Conservation (phyloP, 2,888 invertebrate species). For the Dioctria linearis region DNA sequence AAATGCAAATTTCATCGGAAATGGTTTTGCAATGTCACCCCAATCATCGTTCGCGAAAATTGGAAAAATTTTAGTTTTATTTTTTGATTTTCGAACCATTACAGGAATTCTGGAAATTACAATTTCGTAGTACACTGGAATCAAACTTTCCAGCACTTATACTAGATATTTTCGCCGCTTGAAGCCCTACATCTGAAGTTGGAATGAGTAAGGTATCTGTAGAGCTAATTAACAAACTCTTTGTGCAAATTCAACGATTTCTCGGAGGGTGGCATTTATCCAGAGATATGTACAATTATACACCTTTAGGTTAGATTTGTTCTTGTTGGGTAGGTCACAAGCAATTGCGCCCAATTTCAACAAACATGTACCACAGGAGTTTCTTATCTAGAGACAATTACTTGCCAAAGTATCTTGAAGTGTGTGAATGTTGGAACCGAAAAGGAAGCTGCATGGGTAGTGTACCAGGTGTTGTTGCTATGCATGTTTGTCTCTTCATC, state of each 20-base stretch:
- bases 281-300: background rate
- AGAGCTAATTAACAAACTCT: conserved; percentile 48
- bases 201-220: background rate
- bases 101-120: conserved; percentile 6
- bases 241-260: conserved; percentile 45
- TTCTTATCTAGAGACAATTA: conserved; percentile 46
- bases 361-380: conserved; percentile 30
- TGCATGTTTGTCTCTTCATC: conserved; percentile 10
- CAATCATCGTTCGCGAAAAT: background rate
- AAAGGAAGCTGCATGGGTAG: conserved; percentile 8
- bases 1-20: background rate
- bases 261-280: background rate
- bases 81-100: background rate
- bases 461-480: background rate
- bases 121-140: background rate
- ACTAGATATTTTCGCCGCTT: too few relatives aligned
- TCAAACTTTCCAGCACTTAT: conserved; percentile 11
- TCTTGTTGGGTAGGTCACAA: conserved; percentile 42
- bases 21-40: conserved; percentile 1
- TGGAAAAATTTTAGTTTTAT: background rate
- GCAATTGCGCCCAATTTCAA: conserved; percentile 42
- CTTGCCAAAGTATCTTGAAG: conserved; percentile 16
- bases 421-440: background rate
- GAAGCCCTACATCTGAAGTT: background rate
- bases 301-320: background rate